These are phyloP conservation scores for Oryctolagus cuniculus DNA, from an alignment of 2,113 vertebrate genomes.

Conservation along the genomic window mOryCun1.1 NC_091453.1:24669501-24670000, in stretches of 20 bases:
- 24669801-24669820: neutral
- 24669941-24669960: neutral
- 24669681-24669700: neutral
- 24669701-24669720: slow-evolving; percentile 25
- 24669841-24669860: neutral
- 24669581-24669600: neutral
- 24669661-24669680: slow-evolving; percentile 37
- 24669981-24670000: slow-evolving; percentile 36
- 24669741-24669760: neutral
- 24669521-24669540: neutral
- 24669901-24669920: slow-evolving; percentile 1
- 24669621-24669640: neutral
- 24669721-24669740: slow-evolving; percentile 27
- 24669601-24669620: neutral
- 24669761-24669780: slow-evolving; percentile 5
- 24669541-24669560: neutral
- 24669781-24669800: neutral
- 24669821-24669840: neutral
- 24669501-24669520: neutral
- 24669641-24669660: neutral
- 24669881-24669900: slow-evolving; percentile 14
- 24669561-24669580: neutral
- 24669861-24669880: neutral
- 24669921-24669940: slow-evolving; percentile 30
- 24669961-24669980: slow-evolving; percentile 33